Conservation (phyloP, 2,797 vertebrate genomes). For the Poecilia wingei region DNA sequence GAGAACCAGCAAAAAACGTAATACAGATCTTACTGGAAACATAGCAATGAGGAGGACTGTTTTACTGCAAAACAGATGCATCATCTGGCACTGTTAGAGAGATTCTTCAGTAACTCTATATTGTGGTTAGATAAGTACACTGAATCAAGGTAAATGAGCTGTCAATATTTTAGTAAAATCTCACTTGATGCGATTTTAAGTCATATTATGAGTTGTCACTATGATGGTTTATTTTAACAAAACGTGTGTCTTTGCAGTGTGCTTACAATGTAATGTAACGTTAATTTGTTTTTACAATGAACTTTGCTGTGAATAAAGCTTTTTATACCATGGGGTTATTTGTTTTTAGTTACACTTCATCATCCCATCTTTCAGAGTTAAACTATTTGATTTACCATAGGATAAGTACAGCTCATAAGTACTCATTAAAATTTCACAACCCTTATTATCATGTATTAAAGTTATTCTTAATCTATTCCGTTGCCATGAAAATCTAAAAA, state of each 20-base stretch:
- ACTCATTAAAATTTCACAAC: neutral
- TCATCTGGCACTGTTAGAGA: neutral
- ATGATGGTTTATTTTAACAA: neutral
- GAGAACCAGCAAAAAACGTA: neutral
- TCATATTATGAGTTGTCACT: neutral
- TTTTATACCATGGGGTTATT: neutral
- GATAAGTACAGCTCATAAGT: neutral
- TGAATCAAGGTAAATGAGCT: neutral
- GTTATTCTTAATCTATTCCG: neutral
- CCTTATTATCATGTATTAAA: neutral
- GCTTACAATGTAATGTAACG: neutral
- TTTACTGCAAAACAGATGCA: neutral
- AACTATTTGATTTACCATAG: neutral
- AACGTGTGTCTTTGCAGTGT: neutral
- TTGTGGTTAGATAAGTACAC: neutral
- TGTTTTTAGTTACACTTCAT: neutral
- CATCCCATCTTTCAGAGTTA: neutral
- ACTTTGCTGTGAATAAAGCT: neutral
- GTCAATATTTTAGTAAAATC: neutral
- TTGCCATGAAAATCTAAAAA: neutral
- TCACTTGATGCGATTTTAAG: neutral
- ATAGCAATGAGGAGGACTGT: neutral
- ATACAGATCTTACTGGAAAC: neutral
- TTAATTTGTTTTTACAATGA: neutral
- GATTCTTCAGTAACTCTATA: neutral